Percentiles rank a stretch among this genome's conserved stretches.
Conservation (phyloP, 2,113 vertebrate genomes). For the Bettongia penicillata region DNA sequence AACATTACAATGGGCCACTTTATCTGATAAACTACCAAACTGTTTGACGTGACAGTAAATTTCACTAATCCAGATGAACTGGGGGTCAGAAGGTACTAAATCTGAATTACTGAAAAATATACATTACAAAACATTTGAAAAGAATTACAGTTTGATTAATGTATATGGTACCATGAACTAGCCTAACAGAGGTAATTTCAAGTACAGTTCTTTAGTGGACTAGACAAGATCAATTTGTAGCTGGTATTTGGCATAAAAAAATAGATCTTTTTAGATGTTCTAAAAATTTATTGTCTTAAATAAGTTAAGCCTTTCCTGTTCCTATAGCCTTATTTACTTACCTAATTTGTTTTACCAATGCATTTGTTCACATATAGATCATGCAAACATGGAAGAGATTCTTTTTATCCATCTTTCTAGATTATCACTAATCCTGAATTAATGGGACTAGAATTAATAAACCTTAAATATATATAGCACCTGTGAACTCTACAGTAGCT, state of each 20-base stretch:
- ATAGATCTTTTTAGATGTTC: not conserved
- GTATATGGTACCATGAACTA: not conserved
- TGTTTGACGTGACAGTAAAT: no score
- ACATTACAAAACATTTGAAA: not conserved
- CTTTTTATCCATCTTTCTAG: not conserved
- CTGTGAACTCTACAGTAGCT: not conserved
- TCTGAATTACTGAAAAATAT: no score
- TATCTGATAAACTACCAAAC: no score
- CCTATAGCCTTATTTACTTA: conserved; percentile 10
- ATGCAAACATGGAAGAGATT: not conserved
- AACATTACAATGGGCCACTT: no score
- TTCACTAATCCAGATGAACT: no score
- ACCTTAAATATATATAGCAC: not conserved
- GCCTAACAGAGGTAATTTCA: not conserved
- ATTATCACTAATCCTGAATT: not conserved
- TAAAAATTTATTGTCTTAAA: conserved; percentile 12
- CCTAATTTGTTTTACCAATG: not conserved
- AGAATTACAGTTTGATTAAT: not conserved
- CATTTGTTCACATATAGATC: not conserved
- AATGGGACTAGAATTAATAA: conserved; percentile 3
- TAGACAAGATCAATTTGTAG: conserved; percentile 4
- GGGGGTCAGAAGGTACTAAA: no score
- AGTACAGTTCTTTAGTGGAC: no score
- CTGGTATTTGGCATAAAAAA: not conserved
- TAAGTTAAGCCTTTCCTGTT: conserved; percentile 24